Evolutionary conservation across 2,888 invertebrate species (phyloP), one percentile per base, ranked within the genome.

Genomic region (Harpalus rubripes): DNA sequence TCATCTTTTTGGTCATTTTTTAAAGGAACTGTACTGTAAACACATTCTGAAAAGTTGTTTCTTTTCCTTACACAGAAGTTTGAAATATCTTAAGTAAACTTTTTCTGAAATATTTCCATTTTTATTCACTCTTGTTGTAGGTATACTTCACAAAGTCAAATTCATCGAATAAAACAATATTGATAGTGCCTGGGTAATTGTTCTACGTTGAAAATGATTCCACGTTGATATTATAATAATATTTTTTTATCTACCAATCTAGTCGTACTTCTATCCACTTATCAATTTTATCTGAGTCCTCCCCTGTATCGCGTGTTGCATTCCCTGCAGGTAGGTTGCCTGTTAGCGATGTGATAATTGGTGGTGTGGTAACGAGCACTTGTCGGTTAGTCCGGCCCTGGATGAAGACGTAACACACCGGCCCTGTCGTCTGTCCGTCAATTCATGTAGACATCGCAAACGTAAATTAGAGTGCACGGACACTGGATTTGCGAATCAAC

Each of bases 391-490:
- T 44, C 72, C 72, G 44, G 72, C 72, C 44, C 44, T 44, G 72
- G 72, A 74, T 74, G 44, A 74, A 74, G 72, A 74, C 72, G 72
- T 74, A 74, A 16, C 16, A 41, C 41, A 15, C 44, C 5, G 44
- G 72, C 72, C 72, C 41, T 74, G 72, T 74, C 72, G 41, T 18
- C 72, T 74, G 72, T 74, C 72, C 41, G 72, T 74, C 72, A 74
- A 74, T 74, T n/a, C 41, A n/a, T 16, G 39, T n/a, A 22, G 8
- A 41, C 39, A n/a, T 32, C 68, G 68, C 44, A 18, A 41, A 74
- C 72, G 44, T 68, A 74, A 74, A 74, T 74, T 74, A 74, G 72
- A 74, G 72, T 74, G 72, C 18, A 18, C 39, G 39, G 26, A 22
- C n/a, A 7, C 18, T 68, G 32, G 1, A 68, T 12, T 44, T 44